These are phyloP conservation scores for Drosophila glabriapex DNA, from an alignment of 2,888 invertebrate species.

Conservation along the genomic window DNA sequence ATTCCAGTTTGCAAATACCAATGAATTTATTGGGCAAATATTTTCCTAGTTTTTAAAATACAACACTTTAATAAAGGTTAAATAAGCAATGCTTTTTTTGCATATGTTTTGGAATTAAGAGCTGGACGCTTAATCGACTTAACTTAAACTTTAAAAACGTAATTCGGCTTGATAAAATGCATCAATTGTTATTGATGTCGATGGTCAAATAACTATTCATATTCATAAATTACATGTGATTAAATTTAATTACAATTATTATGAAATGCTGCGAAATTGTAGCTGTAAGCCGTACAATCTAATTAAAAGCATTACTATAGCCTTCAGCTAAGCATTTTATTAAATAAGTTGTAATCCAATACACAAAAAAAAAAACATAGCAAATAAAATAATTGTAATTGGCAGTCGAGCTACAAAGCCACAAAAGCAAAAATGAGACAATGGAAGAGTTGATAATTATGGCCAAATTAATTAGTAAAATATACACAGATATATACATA, in stretches of 20 bases:
- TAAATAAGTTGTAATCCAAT: neutral
- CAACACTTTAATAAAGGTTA: neutral
- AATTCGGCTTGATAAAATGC: neutral
- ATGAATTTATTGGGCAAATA: neutral
- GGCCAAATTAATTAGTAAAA: neutral
- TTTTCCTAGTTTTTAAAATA: neutral
- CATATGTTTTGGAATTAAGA: neutral
- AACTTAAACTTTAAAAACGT: neutral
- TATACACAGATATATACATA: neutral
- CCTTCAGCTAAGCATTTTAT: neutral
- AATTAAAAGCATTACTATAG: neutral
- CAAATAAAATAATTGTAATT: neutral
- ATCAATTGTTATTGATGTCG: neutral
- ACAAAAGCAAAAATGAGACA: conserved; percentile 1
- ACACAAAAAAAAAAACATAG: neutral
- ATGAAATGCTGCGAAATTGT: neutral
- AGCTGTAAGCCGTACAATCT: neutral
- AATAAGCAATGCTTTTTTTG: neutral
- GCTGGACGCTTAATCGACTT: neutral
- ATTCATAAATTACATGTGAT: neutral
- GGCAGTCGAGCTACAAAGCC: neutral
- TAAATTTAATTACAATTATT: neutral
- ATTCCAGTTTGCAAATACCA: neutral
- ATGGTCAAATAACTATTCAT: neutral
- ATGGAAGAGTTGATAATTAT: neutral